Conservation (phyloP, 30 jellyfish, hydroid and myxozoan species). For the Aurelia sp. region DNA sequence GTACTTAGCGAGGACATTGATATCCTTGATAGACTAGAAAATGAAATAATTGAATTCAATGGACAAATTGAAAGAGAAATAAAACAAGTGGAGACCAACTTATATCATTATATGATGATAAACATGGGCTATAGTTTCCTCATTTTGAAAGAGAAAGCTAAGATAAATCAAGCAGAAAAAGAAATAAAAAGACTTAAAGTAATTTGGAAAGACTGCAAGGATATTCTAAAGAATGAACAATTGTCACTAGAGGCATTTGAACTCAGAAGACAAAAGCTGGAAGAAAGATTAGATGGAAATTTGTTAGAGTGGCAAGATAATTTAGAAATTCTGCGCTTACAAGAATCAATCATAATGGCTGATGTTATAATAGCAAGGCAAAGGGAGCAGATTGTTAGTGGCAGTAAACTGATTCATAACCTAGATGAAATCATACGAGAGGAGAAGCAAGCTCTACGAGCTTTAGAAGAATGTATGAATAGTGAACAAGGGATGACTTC, state of each 20-base stretch:
- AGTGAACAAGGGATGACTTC: no score
- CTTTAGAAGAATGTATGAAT: not conserved
- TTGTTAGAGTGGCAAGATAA: not conserved
- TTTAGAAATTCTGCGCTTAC: constrained; percentile 23
- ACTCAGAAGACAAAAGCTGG: not conserved
- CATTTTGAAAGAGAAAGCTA: constrained; percentile 13
- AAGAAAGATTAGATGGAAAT: not conserved
- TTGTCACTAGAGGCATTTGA: not conserved
- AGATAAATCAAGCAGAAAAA: not conserved
- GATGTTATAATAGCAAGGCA: constrained; percentile 12
- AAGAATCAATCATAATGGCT: constrained; percentile 43
- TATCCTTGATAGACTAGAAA: not conserved
- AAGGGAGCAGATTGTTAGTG: not conserved
- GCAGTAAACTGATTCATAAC: not conserved
- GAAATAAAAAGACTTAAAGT: not conserved
- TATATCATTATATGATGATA: constrained; percentile 23
- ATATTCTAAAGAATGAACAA: not conserved
- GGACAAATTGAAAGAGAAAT: not conserved
- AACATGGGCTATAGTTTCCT: constrained; percentile 33
- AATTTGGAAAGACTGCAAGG: not conserved
- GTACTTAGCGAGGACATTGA: no score
- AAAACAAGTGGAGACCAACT: not conserved
- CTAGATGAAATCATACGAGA: no score
- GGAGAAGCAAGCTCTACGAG: not conserved
- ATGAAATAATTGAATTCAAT: not conserved